Conservation (phyloP, 2,797 vertebrate genomes). For the Poeciliopsis presidionis region DNA sequence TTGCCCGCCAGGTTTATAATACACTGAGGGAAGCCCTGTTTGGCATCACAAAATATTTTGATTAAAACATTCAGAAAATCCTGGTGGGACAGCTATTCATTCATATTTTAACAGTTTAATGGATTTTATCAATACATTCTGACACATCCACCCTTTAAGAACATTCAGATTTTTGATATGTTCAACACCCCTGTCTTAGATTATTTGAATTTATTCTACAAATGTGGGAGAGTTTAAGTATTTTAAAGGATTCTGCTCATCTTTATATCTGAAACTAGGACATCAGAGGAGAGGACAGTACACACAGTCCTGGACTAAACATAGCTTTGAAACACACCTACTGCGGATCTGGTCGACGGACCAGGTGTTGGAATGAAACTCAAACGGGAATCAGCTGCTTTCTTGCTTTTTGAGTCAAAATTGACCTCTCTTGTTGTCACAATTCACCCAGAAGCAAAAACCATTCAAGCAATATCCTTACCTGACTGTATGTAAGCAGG, state of each 20-base stretch:
- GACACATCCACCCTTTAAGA: no score
- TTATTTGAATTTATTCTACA: conserved; percentile 2
- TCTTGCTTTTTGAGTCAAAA: neutral
- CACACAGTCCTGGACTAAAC: conserved; percentile 53
- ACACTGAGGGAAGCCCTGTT: no score
- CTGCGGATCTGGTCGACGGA: conserved; percentile 14
- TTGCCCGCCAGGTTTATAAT: no score
- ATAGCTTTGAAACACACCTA: conserved; percentile 54
- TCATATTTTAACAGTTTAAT: no score
- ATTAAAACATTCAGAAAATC: no score
- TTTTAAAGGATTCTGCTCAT: neutral
- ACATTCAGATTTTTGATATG: no score
- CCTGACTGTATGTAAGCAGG: neutral
- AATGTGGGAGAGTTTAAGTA: neutral
- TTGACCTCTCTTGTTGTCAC: neutral
- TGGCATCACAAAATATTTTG: no score
- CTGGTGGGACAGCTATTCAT: no score
- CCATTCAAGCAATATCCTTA: neutral
- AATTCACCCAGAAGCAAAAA: neutral
- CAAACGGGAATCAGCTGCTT: neutral
- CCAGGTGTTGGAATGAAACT: conserved; percentile 16
- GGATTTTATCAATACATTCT: no score
- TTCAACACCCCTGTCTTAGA: neutral
- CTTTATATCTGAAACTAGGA: conserved; percentile 50
- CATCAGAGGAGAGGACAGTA: conserved; percentile 31